phyloP scores from a whole-genome alignment of 2,797 vertebrate species.

The Peromyscus nudipes region DNA sequence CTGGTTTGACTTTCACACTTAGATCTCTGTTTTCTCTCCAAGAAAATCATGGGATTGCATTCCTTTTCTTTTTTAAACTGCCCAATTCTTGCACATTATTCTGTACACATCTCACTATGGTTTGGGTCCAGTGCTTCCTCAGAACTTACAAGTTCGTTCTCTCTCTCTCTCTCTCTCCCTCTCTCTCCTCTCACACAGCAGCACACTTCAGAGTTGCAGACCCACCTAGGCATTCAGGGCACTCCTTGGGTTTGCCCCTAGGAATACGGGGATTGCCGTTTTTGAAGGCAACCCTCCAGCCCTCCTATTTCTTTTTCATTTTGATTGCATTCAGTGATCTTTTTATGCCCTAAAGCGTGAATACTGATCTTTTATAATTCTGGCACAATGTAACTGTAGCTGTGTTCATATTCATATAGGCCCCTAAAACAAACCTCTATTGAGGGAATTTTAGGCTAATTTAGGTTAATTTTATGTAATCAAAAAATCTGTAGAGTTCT shows the following conservation, averaged over 20 bases:
- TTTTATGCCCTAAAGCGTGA: conserved; percentile 2
- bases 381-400: background rate
- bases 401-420: conserved; percentile 48
- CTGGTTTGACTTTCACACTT: background rate
- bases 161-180: background rate
- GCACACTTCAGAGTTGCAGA: conserved; percentile 3
- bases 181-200: background rate
- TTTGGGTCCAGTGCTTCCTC: background rate
- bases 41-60: background rate
- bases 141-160: background rate
- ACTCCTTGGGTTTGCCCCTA: background rate
- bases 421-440: background rate
- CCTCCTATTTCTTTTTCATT: background rate
- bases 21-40: conserved; percentile 24
- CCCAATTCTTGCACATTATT: background rate
- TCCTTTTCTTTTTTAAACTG: conserved; percentile 5
- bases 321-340: background rate
- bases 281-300: background rate
- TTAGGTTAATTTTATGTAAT: conserved; percentile 49
- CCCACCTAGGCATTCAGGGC: background rate
- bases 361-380: conserved; percentile 45
- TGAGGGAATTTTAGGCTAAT: conserved; percentile 3
- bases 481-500: background rate
- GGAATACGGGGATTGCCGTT: background rate
- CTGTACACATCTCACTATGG: background rate